Percentiles rank a stretch among this genome's conserved stretches.
phyloP scores from a whole-genome alignment of 2,113 vertebrate genomes.

The Coturnix japonica region DNA sequence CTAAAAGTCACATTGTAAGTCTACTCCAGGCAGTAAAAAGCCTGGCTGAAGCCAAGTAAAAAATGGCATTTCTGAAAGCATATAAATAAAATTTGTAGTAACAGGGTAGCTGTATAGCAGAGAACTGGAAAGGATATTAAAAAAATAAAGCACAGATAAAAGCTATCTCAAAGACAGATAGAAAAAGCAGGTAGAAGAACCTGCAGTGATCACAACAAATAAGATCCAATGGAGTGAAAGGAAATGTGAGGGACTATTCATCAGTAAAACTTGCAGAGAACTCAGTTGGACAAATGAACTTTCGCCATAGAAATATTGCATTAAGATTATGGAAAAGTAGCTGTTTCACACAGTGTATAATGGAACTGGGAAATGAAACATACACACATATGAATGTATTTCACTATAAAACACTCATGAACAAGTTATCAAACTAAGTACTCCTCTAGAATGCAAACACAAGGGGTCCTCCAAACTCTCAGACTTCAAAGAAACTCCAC shows the following conservation, averaged over 20 bases:
- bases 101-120: not conserved
- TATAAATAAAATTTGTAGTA: not conserved
- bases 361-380: not conserved
- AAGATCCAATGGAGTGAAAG: not conserved
- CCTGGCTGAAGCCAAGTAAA: not conserved
- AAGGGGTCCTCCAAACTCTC: not conserved
- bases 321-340: not conserved
- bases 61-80: not conserved
- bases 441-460: not conserved
- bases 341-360: not conserved
- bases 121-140: no score
- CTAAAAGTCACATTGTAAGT: not conserved
- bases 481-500: not conserved
- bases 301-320: not conserved
- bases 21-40: not conserved
- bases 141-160: no score
- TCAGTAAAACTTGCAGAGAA: not conserved
- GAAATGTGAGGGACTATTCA: rapidly evolving
- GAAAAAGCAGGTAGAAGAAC: not conserved
- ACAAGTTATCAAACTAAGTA: not conserved
- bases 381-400: not conserved
- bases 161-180: not conserved
- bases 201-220: not conserved
- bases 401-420: not conserved
- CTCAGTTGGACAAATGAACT: not conserved